Percentiles rank a stretch among this genome's conserved stretches.
Conservation (phyloP, 2,113 vertebrate species). For the Sinocyclocheilus anshuiensis region DNA sequence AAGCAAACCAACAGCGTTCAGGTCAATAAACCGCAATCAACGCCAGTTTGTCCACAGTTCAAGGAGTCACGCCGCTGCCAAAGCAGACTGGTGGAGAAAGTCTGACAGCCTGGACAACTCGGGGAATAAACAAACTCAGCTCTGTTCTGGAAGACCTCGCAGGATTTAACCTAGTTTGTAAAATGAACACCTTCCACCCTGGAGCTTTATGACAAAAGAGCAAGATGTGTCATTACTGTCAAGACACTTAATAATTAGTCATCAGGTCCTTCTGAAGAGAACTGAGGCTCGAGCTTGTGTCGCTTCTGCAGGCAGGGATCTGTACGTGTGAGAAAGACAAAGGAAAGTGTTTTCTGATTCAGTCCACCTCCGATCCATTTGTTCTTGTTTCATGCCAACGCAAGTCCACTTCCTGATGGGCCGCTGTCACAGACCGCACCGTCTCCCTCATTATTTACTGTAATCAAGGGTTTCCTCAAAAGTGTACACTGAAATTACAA, state of each 20-base stretch:
- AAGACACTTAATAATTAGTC: constrained; percentile 34
- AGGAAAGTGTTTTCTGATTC: not conserved
- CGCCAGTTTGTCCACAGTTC: not conserved
- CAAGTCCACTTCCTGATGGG: not conserved
- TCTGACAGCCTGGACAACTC: not conserved
- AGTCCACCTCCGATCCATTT: not conserved
- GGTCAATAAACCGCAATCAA: not conserved
- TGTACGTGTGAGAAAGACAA: constrained; percentile 43
- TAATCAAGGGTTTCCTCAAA: not conserved
- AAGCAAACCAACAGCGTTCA: not conserved
- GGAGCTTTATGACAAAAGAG: not conserved
- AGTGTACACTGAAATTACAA: not conserved
- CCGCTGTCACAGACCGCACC: not conserved
- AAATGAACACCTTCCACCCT: constrained; percentile 39
- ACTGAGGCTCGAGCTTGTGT: not conserved
- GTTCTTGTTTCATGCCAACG: not conserved
- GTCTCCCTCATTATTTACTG: not conserved
- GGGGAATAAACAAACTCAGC: not conserved
- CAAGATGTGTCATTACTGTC: constrained; percentile 37
- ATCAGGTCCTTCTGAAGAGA: constrained; percentile 39
- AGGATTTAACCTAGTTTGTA: not conserved
- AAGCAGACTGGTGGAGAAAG: not conserved
- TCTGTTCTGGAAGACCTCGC: constrained; percentile 1
- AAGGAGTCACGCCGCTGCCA: not conserved
- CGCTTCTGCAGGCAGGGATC: constrained; percentile 20